These are phyloP conservation scores for Bombus fervidus DNA, from an alignment of 1,140 invertebrate genomes.

Conservation along the genomic window DNA sequence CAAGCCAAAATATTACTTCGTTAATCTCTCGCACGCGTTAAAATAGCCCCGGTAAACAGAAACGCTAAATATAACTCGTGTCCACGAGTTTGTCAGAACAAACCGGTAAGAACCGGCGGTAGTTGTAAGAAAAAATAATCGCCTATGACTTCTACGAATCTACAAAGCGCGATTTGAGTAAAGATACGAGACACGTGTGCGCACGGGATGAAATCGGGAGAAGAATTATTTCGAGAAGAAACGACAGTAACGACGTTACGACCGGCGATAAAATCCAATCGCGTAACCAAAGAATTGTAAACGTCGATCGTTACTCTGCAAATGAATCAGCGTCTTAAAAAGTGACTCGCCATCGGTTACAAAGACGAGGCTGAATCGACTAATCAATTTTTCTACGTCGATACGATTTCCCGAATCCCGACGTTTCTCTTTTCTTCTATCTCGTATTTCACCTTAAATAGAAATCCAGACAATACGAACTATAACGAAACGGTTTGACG, in stretches of 20 bases:
- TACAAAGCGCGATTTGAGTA: neutral
- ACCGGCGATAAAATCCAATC: slow-evolving; percentile 6
- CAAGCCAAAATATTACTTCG: slow-evolving; percentile 44
- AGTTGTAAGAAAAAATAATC: slow-evolving; percentile 25
- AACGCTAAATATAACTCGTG: slow-evolving; percentile 65
- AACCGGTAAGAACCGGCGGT: slow-evolving; percentile 52
- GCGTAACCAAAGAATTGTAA: neutral
- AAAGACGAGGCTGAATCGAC: too few relatives aligned
- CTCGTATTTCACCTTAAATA: too few relatives aligned
- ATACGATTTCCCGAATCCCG: neutral
- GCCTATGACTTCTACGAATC: neutral
- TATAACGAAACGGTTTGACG: slow-evolving; percentile 19
- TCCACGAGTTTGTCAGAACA: slow-evolving; percentile 47
- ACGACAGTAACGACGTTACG: neutral
- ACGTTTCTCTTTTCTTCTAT: neutral
- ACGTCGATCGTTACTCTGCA: neutral
- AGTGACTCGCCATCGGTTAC: neutral
- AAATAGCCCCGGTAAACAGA: slow-evolving; percentile 68
- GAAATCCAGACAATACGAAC: too few relatives aligned
- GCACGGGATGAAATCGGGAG: neutral
- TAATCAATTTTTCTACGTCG: too few relatives aligned
- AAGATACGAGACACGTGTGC: neutral
- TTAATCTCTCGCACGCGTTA: slow-evolving; percentile 51
- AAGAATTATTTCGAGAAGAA: neutral
- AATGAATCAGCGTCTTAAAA: neutral